phyloP scores from a whole-genome alignment of 2,113 vertebrate species.

The Dicaeum eximium region DNA sequence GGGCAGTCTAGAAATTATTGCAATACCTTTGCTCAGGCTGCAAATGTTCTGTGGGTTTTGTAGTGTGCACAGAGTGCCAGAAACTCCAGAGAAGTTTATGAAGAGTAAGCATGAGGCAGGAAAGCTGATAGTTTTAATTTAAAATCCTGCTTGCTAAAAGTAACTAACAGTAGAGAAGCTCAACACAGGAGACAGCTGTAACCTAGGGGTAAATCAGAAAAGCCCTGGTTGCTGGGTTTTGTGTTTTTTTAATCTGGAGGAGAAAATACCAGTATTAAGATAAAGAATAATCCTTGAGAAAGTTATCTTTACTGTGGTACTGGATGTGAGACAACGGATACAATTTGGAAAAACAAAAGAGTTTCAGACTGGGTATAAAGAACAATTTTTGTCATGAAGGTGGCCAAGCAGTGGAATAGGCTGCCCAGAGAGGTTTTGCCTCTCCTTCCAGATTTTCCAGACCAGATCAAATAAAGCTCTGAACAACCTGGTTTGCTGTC shows the following conservation, averaged over 20 bases:
- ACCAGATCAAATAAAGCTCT: not conserved
- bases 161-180: not conserved
- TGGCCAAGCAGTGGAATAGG: not conserved
- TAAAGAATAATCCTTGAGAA: not conserved
- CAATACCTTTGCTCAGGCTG: not conserved
- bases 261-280: not conserved
- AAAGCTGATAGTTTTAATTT: not conserved
- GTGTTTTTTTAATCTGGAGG: not conserved
- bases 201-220: not conserved
- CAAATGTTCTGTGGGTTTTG: not conserved
- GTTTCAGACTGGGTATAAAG: not conserved
- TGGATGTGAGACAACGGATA: not conserved
- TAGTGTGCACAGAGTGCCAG: not conserved
- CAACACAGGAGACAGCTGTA: not conserved
- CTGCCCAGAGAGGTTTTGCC: not conserved
- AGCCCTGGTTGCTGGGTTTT: not conserved
- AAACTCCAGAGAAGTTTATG: not conserved
- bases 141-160: not conserved
- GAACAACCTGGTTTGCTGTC: not conserved
- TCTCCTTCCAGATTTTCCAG: not conserved
- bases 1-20: not conserved
- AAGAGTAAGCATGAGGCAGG: not conserved
- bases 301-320: not conserved
- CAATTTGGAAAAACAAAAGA: not conserved
- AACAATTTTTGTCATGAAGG: not conserved